Base-by-base conservation (phyloP, 1,140 invertebrate genomes). In the Meloidogyne chitwoodi region DNA sequence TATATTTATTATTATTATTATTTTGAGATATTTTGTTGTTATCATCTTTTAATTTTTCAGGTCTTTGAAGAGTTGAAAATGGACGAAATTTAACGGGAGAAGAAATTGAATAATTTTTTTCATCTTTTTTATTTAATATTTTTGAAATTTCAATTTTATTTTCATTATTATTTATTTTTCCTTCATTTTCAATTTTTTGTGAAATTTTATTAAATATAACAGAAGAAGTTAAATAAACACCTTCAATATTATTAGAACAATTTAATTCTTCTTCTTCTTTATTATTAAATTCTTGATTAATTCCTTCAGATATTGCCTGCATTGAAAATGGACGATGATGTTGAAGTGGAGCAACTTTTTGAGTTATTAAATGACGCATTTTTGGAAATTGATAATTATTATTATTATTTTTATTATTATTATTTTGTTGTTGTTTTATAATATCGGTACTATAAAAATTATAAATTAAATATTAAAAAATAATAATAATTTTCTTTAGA, bases 271-370 rank as follows among this genome's bases (percentile, higher is more conserved):
- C 6, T n/a, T 22, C 48, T n/a, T 56, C 48, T 56, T 22, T 19
- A 0, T 56, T 56, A 1, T 56, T 56, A 56, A 1, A n/a, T n/a
- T 56, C 31, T 24, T 56, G 69, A 16, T 5, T 48, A 70, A 16
- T 48, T 31, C 62, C 63, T 66, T 78, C 76, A 19, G 77, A 38
- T 19, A 80, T 61, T 22, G 44, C 75, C 56, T 85, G 83, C 26
- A 86, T 79, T 10, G 86, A 87, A 64, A 86, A 87, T 5, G 84
- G 84, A 2, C 71, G 84, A 74, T 85, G 83, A 71, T 85, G 77
- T 79, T 78, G 77, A 11, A 78, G 64, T 3, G 83, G 79, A 73
- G 83, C 61, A 72, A 78, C 85, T 63, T 87, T 86, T 64, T 86
- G 84, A 16, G 84, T 87, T 10, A 83, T 74, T 22, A 86, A 74